Conservation (phyloP, 1,140 invertebrate genomes). For the Bacillus rossius region DNA sequence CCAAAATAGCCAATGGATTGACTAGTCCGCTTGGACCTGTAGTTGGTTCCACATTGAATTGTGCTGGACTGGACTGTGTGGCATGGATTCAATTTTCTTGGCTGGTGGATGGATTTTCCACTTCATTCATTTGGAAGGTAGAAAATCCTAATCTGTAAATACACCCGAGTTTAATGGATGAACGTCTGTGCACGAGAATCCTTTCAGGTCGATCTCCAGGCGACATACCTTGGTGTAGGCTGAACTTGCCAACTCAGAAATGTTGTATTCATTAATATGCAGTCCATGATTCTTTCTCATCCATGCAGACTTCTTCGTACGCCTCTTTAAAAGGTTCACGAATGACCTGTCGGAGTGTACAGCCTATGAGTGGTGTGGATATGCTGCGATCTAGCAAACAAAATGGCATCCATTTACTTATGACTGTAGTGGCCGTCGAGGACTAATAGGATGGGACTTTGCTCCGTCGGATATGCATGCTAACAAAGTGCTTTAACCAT, state of each 20-base stretch:
- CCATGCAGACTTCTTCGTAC: not conserved
- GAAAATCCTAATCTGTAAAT: slow-evolving; percentile 8
- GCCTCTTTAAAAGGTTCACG: slow-evolving; percentile 30
- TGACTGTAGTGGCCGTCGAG: slow-evolving; percentile 35
- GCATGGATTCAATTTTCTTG: no score
- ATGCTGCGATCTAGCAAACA: slow-evolving; percentile 37
- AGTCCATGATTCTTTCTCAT: not conserved
- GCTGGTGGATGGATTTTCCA: no score
- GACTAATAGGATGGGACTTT: slow-evolving; percentile 25
- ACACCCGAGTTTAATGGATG: slow-evolving; percentile 2
- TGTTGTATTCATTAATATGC: slow-evolving; percentile 1
- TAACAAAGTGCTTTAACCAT: not conserved
- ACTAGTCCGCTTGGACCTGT: no score
- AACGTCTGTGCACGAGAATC: slow-evolving; percentile 6
- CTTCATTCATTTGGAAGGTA: not conserved
- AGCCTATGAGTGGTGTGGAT: slow-evolving; percentile 36
- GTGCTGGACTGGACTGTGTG: no score
- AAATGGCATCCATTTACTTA: slow-evolving; percentile 23
- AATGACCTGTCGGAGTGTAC: slow-evolving; percentile 33
- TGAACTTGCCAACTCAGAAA: slow-evolving; percentile 1
- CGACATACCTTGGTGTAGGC: not conserved
- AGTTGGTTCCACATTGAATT: no score
- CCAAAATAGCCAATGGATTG: no score
- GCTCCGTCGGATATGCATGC: not conserved
- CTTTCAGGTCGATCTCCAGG: not conserved